Evolutionary conservation across 2,888 invertebrate species (phyloP).

Genomic region (Heterodera filipjevi): DNA sequence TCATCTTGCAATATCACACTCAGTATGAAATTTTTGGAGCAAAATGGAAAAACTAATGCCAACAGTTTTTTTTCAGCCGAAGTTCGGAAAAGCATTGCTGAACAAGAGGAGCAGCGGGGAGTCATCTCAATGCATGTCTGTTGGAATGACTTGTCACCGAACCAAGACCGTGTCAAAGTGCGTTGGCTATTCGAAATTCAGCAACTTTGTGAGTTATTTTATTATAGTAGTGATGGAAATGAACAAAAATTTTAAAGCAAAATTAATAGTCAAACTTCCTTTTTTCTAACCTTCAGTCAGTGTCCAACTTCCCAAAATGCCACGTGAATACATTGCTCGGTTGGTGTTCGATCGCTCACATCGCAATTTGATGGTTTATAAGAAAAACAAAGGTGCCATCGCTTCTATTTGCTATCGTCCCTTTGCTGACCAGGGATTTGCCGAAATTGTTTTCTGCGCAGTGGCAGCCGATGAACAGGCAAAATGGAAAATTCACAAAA

Average conservation of each 20-base stretch:
- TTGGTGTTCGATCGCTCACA: conserved; percentile 81
- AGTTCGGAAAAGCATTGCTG: conserved; percentile 25
- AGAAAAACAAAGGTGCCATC: conserved; percentile 74
- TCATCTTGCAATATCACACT: background rate
- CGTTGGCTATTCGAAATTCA: conserved; percentile 61
- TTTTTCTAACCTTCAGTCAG: background rate
- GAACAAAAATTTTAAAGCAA: too few relatives aligned
- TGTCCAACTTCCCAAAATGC: conserved; percentile 89
- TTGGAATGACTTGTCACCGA: conserved; percentile 83
- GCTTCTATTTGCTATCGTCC: conserved; percentile 97
- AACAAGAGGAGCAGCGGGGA: conserved; percentile 36
- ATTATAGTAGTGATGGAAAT: too few relatives aligned
- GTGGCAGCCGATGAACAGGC: conserved; percentile 94
- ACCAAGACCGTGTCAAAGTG: conserved; percentile 63
- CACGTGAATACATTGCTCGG: conserved; percentile 85
- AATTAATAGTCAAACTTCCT: too few relatives aligned
- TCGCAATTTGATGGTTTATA: conserved; percentile 66
- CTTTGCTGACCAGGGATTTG: conserved; percentile 86
- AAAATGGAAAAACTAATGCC: too few relatives aligned
- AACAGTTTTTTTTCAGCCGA: conserved; percentile 4
- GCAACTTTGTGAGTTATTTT: conserved; percentile 47
- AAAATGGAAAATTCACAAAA: too few relatives aligned
- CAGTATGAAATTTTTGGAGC: background rate
- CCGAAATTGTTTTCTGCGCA: conserved; percentile 97
- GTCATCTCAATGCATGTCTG: conserved; percentile 75